phyloP scores from a whole-genome alignment of 2,113 vertebrate species.

The Grantiella picta region DNA sequence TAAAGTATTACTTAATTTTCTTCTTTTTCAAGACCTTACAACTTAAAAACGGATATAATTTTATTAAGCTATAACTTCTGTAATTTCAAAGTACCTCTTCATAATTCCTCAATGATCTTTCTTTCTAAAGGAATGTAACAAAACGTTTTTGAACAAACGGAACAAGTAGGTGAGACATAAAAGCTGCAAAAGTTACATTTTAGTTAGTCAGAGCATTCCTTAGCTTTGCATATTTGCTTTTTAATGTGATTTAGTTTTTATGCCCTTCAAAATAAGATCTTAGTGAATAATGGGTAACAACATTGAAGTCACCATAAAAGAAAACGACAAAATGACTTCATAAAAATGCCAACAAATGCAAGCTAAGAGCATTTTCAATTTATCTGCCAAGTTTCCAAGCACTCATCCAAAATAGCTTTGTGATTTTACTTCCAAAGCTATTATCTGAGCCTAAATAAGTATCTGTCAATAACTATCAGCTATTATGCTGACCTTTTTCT shows the following conservation, averaged over 20 bases:
- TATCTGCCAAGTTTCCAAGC: constrained; percentile 20
- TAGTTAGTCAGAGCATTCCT: neutral
- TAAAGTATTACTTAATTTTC: neutral
- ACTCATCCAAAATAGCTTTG: constrained; percentile 14
- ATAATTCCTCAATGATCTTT: neutral
- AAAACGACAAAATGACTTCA: constrained; percentile 7
- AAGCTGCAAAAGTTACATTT: neutral
- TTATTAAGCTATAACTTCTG: neutral
- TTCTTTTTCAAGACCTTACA: neutral
- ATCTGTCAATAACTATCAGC: neutral
- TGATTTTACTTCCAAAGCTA: constrained; percentile 40
- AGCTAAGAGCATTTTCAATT: constrained; percentile 29
- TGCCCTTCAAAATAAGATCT: neutral
- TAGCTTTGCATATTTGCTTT: neutral
- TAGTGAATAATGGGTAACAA: neutral
- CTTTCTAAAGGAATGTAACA: neutral
- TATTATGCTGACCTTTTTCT: neutral
- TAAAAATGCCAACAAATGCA: constrained; percentile 45
- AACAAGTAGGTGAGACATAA: neutral
- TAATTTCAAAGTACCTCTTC: neutral
- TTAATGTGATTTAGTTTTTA: constrained; percentile 16
- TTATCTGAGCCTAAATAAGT: constrained; percentile 30
- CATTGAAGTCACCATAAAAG: neutral
- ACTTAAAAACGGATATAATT: neutral
- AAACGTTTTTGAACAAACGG: neutral